A percentile compares a stretch with the other conserved stretches of the same genome.
These are phyloP conservation scores for Dryobota labecula DNA, from an alignment of 2,888 invertebrate genomes.

Conservation along the genomic window DNA sequence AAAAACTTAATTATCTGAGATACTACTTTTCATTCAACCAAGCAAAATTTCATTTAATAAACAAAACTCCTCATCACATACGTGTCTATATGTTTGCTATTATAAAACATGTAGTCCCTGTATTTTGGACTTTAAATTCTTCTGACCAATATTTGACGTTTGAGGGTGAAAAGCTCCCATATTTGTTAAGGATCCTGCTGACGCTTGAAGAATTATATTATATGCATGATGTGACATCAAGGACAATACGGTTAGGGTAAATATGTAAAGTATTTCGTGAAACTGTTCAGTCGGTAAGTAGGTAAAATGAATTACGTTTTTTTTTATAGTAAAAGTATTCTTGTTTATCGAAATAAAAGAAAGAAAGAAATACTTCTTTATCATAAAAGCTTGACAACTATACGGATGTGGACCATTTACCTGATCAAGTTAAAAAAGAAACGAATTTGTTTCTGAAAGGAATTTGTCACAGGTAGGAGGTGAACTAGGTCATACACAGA, in stretches of 20 bases:
- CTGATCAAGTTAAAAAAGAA: neutral
- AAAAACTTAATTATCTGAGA: neutral
- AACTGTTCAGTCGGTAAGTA: neutral
- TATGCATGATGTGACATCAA: conserved; percentile 43
- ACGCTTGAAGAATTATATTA: conserved; percentile 52
- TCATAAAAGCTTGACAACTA: too few relatives aligned
- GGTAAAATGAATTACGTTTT: neutral
- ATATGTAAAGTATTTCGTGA: conserved; percentile 24
- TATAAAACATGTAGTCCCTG: conserved; percentile 9
- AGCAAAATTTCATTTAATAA: neutral
- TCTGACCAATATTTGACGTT: conserved; percentile 48
- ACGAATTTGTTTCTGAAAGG: neutral
- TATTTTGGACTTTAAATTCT: conserved; percentile 36
- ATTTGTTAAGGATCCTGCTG: conserved; percentile 51
- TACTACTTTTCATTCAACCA: neutral
- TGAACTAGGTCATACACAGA: neutral
- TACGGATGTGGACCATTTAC: too few relatives aligned
- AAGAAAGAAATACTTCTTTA: neutral
- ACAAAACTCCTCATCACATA: neutral
- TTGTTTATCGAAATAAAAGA: neutral
- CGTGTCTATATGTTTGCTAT: conserved; percentile 15
- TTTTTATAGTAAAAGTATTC: too few relatives aligned
- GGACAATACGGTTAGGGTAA: conserved; percentile 21
- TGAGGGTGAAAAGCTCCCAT: conserved; percentile 28
- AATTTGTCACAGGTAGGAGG: neutral